phyloP scores from a whole-genome alignment of 2,797 vertebrate species.

The Schizopygopsis pylzovi region DNA sequence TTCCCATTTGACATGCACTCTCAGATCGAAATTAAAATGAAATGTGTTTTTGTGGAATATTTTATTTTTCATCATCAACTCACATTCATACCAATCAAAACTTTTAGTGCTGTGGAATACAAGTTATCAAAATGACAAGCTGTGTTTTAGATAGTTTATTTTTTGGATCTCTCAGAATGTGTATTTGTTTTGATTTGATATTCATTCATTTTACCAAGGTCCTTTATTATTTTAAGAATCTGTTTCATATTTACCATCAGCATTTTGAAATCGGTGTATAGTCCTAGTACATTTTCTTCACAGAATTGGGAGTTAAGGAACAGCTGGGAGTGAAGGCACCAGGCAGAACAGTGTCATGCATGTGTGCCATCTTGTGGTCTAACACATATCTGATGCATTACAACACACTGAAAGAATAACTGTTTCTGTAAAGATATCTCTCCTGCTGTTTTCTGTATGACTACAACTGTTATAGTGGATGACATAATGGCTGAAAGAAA shows the following conservation, averaged over 20 bases:
- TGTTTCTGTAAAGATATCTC: neutral
- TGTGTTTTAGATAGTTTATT: neutral
- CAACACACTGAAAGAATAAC: neutral
- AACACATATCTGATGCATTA: slow-evolving; percentile 9
- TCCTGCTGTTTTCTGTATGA: neutral
- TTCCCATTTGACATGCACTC: neutral
- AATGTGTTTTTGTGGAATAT: neutral
- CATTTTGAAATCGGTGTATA: neutral
- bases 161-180: neutral
- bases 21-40: neutral
- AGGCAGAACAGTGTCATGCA: slow-evolving; percentile 14
- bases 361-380: slow-evolving; percentile 41
- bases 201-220: neutral
- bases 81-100: neutral
- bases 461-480: neutral
- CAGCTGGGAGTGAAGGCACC: slow-evolving; percentile 32
- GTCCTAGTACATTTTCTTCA: neutral
- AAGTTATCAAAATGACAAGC: neutral
- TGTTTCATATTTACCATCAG: neutral
- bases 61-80: neutral
- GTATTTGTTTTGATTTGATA: neutral
- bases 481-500: neutral
- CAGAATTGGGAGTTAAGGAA: slow-evolving; percentile 22
- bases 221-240: too few relatives aligned
- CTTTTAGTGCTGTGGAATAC: neutral